Evolutionary conservation across 2,888 invertebrate genomes (phyloP), one percentile per base, ranked within the genome.

Genomic region (Cataglyphis altisquamis): DNA sequence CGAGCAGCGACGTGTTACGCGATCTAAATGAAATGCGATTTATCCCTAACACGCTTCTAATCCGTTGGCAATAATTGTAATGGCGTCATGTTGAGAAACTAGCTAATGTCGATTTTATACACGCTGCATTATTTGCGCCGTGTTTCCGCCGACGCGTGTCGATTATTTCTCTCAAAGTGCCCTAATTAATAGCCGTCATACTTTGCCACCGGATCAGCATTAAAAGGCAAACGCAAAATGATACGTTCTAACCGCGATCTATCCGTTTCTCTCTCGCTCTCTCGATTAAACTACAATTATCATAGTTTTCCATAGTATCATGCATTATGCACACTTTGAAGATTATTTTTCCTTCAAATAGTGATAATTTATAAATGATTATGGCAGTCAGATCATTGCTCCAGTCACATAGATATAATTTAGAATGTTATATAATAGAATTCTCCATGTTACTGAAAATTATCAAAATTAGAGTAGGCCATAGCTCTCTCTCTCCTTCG

Each of bases 1-100:
- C 60, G 45, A 78, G 41, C 5, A 21, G 45, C 78, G 60, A 48
- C 45, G 60, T 48, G 70, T 48, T 36, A 70, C 78, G 60, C 70
- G 70, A 80, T 80, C 45, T 60, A 80, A 80, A 80, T 80, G 67
- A 80, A 80, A 70, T 62, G 70, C 78, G 70, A 80, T 80, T 80
- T 70, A 78, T 70, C 41, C 55, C 70, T 62, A 70, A 70, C 45
- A 45, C 45, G 78, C 68, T 4, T 62, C 45, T 60, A 68, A 68
- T 60, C 60, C 68, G 12, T 45, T 25, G 60, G 60, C 45, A 57
- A 68, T 68, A 68, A 68, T 52, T 68, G 45, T 68, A 70, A 80
- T 80, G 70, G 78, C 70, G 60, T 36, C 78, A 21, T 41, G 68
- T 78, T 60, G 78, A 68, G 12, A 80, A 80, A 70, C 45, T 4